Evolutionary conservation across 2,888 invertebrate genomes (phyloP), one percentile per base, ranked within the genome.

Genomic region (Luperina testacea): DNA sequence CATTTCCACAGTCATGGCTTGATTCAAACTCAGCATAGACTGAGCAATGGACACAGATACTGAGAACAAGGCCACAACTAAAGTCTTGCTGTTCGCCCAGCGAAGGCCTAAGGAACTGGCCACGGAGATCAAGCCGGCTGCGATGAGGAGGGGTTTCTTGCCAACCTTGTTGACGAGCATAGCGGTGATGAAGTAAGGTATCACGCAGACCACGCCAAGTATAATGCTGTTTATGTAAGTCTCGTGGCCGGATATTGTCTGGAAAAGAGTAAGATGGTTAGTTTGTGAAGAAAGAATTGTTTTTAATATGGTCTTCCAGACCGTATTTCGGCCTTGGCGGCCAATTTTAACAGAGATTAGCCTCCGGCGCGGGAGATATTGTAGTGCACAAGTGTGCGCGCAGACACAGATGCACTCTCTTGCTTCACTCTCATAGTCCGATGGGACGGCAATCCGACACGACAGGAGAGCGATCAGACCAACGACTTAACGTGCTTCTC

Each of bases 221-320:
- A 95, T 94, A 2, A 95, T 93, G 64, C 93, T 95, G 91, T 95
- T 95, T 27, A 95, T 93, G 76, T 95, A 95, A 0, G 95, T 95
- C 72, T 94, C 94, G 3, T 91, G 84, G 0, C 95, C 95, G 64
- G 94, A 95, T 85, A 88, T 91, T 13, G 88, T 89, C 95, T 95
- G 93, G 0, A 85, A 88, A 51, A 45, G 11, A 53, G 61, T 2
- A 8, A 7, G 15, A 45, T 20, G 2, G 32, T 61, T 63, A 71
- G 13, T 17, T 27, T 20, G 15, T 38, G 5, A n/a, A n/a, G 20
- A 11, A 24, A 20, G 7, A 6, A 32, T 27, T 27, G 11, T 6
- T 27, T 45, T 27, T 20, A 8, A 24, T 38, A 6, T 51, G 2
- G 51, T 6, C 15, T 51, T 17, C 7, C 7, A 57, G 11, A 57